Base-by-base conservation (phyloP, 2,888 invertebrate genomes). In the Muschampia plurimacula region DNA sequence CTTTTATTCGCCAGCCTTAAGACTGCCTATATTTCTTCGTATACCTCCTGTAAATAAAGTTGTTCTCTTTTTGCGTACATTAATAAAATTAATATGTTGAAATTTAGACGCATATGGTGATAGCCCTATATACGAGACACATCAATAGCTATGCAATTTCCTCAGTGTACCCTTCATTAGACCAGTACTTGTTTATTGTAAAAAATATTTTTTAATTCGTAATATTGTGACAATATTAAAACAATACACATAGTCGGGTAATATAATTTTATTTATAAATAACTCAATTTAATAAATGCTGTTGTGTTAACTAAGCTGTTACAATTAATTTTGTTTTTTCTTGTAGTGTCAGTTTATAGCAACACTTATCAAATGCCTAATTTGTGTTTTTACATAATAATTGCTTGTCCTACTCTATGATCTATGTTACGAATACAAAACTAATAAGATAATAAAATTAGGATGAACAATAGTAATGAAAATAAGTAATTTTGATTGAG, bases 251-350 rank as follows among this genome's bases (percentile, higher is more conserved):
- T 59, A 64, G 9, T 66, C 64, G 67, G 76, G 69, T 73, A 72
- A 76, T 77, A 74, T 55, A 52, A 49, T 44, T 77, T 78, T 78
- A 77, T 78, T 83, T 78, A 84, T 84, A 84, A 86, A 87, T 87
- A 83, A 83, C 84, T 80, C 75, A 81, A 83, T 82, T 81, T 83
- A 84, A 83, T 89, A 89, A 86, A 86, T 86, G 85, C 83, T 83
- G 81, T 81, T 76, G 75, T 81, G 83, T 86, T 84, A 85, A 84
- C 84, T 84, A 89, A 84, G 84, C 85, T 80, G 78, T 84, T 82
- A 82, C 77, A 77, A 76, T 74, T 74, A 77, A 78, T 78, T 79
- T 68, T 57, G 57, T 12, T 5, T 59, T 59, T 4, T 28, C 2
- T 49, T 2, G 10, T 60, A 60, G 60, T 60, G 39, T 60, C 10